Conservation (phyloP, 35 echinoderm and acorn worm genomes). For the Nesometra sesokonis region DNA sequence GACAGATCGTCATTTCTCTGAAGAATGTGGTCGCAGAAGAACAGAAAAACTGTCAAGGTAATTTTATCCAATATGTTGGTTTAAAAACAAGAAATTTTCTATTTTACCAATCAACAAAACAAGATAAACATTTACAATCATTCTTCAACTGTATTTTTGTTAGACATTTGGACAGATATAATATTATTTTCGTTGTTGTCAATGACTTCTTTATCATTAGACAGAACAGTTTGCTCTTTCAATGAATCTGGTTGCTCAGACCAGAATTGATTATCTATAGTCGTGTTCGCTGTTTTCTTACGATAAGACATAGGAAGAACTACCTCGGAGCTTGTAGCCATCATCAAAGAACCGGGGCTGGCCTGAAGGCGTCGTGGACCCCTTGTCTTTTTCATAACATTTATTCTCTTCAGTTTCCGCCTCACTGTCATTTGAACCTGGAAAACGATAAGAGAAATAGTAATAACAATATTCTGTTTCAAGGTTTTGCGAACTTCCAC, state of each 20-base stretch:
- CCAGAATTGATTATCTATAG: neutral
- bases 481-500: too few species aligned
- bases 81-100: too few species aligned
- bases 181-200: neutral
- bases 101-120: too few species aligned
- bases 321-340: neutral
- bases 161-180: neutral
- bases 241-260: neutral
- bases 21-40: too few species aligned
- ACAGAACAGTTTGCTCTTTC: neutral
- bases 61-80: too few species aligned
- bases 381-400: neutral
- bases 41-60: too few species aligned
- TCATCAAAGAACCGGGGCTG: neutral
- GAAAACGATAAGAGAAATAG: neutral
- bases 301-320: neutral
- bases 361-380: neutral
- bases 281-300: neutral
- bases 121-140: too few species aligned
- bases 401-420: neutral
- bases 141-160: neutral
- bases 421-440: neutral
- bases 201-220: neutral
- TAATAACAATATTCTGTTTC: too few species aligned
- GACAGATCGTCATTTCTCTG: too few species aligned